Percentiles rank a stretch among this genome's conserved stretches.
Conservation (phyloP, 2,888 invertebrate genomes). For the Eupithecia insigniata region DNA sequence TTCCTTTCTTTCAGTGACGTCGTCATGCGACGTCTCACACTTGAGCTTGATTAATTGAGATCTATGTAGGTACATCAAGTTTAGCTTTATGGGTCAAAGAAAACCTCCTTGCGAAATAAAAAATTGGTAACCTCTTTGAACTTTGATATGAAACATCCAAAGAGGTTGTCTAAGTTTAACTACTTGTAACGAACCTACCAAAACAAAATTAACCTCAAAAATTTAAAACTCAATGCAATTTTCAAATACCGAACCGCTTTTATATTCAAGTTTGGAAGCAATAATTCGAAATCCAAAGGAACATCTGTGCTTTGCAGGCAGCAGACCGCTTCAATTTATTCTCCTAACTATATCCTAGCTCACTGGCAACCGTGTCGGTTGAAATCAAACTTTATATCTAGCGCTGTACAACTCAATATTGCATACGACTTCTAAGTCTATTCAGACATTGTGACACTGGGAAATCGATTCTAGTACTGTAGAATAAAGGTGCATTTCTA, state of each 20-base stretch:
- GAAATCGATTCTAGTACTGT: not conserved
- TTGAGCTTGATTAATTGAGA: not conserved
- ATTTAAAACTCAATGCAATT: conserved; percentile 19
- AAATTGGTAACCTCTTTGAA: not conserved
- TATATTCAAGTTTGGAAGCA: conserved; percentile 50
- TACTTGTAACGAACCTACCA: not conserved
- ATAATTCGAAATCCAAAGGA: conserved; percentile 47
- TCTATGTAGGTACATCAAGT: not conserved
- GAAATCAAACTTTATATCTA: conserved; percentile 7
- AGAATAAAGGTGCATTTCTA: not conserved
- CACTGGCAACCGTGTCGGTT: conserved; percentile 9
- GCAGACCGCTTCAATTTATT: conserved; percentile 46
- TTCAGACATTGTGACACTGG: not conserved
- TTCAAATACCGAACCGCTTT: conserved; percentile 36
- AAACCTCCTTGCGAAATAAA: not conserved
- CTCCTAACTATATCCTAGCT: conserved; percentile 37
- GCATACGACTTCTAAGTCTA: not conserved
- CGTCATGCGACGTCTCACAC: not conserved
- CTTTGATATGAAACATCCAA: not conserved
- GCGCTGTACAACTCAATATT: not conserved
- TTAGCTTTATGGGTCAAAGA: not conserved
- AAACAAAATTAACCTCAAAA: not conserved
- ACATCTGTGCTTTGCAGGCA: conserved; percentile 52
- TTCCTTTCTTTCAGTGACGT: not conserved
- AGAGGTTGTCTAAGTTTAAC: not conserved